A percentile compares a stretch with the other conserved stretches of the same genome.
Evolutionary conservation across 2,113 vertebrate genomes (phyloP).

Genomic region (Natator depressus): DNA sequence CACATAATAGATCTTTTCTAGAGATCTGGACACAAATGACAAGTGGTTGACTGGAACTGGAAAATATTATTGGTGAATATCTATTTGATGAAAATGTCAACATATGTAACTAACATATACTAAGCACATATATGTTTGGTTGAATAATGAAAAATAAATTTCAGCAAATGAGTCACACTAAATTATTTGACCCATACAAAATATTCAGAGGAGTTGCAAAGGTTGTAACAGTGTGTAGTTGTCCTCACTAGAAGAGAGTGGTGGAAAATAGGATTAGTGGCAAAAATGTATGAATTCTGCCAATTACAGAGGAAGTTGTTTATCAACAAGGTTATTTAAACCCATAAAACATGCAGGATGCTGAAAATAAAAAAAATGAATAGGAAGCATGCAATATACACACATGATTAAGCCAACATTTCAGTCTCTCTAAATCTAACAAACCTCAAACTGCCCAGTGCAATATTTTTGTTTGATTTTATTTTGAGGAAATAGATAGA

Average conservation of each 20-base stretch:
- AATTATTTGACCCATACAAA: neutral
- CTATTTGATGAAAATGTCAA: neutral
- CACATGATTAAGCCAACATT: neutral
- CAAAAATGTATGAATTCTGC: neutral
- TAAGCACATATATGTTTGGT: neutral
- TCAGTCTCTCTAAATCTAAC: slow-evolving; percentile 3
- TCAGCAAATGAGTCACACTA: neutral
- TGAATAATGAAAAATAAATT: neutral
- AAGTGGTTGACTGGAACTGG: neutral
- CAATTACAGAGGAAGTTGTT: neutral
- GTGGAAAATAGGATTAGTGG: neutral
- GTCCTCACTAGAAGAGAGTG: neutral
- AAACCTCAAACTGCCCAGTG: slow-evolving; percentile 43
- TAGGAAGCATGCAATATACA: neutral
- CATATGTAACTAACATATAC: neutral
- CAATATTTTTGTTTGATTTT: slow-evolving; percentile 27
- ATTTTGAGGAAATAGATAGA: slow-evolving; percentile 7
- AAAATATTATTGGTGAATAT: neutral
- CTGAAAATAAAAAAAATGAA: neutral
- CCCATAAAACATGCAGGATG: neutral
- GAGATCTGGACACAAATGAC: neutral
- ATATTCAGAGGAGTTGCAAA: neutral
- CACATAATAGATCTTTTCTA: neutral
- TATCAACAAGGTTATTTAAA: neutral
- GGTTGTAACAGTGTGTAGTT: neutral